Conservation (phyloP, 2,113 vertebrate genomes). For the Oophaga pumilio region DNA sequence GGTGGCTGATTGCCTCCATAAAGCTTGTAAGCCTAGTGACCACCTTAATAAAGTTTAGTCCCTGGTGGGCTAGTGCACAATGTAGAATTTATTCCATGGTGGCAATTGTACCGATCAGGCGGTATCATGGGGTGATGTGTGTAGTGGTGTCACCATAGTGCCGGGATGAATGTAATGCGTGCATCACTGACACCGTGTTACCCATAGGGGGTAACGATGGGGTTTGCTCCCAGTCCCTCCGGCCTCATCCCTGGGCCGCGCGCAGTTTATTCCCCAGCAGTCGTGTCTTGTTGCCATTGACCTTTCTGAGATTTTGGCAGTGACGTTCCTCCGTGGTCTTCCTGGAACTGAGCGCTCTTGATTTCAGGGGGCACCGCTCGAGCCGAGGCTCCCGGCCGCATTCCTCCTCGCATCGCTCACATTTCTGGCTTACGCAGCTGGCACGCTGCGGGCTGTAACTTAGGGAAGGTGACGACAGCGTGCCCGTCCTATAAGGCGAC, state of each 20-base stretch:
- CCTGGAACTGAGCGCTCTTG: slow-evolving; percentile 21
- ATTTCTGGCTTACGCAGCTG: slow-evolving; percentile 5
- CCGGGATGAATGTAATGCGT: background rate
- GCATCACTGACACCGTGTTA: background rate
- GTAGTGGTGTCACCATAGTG: background rate
- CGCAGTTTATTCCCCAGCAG: background rate
- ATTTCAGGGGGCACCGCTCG: background rate
- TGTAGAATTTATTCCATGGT: no score
- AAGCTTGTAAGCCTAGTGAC: background rate
- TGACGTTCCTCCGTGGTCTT: background rate
- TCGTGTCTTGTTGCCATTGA: slow-evolving; percentile 11
- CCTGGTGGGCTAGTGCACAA: background rate
- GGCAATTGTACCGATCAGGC: no score
- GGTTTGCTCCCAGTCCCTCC: background rate
- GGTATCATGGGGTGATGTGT: no score
- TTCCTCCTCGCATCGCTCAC: slow-evolving; percentile 6
- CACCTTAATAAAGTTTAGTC: background rate
- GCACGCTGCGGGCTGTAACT: background rate
- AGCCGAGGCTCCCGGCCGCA: background rate
- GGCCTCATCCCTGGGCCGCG: background rate
- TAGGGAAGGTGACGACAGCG: background rate
- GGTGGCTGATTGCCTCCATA: background rate
- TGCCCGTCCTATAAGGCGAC: background rate
- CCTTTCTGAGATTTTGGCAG: slow-evolving; percentile 30
- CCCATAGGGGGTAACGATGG: no score